Evolutionary conservation across 2,797 vertebrate genomes (phyloP).

Genomic region (Acomys russatus): DNA sequence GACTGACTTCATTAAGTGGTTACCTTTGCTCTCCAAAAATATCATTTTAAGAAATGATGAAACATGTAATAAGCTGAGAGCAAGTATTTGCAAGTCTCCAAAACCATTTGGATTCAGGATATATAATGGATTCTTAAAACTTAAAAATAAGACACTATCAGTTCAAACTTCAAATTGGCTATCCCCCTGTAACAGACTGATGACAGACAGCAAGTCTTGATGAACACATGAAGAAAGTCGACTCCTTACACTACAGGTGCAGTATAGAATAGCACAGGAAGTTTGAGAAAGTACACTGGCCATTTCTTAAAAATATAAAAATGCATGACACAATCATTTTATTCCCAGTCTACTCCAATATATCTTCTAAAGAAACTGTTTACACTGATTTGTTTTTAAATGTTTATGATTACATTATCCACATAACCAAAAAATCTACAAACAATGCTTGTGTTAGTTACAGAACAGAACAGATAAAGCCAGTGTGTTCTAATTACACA

Average conservation of each 20-base stretch:
- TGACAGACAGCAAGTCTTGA: background rate
- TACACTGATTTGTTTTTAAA: conserved; percentile 42
- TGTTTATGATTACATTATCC: conserved; percentile 33
- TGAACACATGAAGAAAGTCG: background rate
- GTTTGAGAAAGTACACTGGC: conserved; percentile 14
- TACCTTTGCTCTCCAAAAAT: conserved; percentile 31
- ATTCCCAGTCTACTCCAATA: conserved; percentile 36
- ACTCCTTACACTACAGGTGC: background rate
- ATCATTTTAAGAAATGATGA: conserved; percentile 43
- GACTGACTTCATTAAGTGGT: conserved; percentile 11
- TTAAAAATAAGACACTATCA: conserved; percentile 18
- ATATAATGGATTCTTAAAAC: conserved; percentile 33
- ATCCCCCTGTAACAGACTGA: background rate
- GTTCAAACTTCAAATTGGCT: background rate
- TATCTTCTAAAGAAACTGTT: conserved; percentile 3
- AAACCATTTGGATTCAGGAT: conserved; percentile 51
- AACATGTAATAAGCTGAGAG: background rate
- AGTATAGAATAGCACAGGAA: background rate
- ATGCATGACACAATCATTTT: conserved; percentile 30
- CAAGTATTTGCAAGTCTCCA: conserved; percentile 12
- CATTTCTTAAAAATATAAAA: conserved; percentile 60
- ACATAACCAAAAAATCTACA: conserved; percentile 52
- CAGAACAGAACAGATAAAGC: conserved; percentile 59
- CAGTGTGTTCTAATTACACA: conserved; percentile 8
- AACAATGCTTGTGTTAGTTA: conserved; percentile 14